Evolutionary conservation across 2,113 vertebrate species (phyloP).

Genomic region (Capricornis sumatraensis): DNA sequence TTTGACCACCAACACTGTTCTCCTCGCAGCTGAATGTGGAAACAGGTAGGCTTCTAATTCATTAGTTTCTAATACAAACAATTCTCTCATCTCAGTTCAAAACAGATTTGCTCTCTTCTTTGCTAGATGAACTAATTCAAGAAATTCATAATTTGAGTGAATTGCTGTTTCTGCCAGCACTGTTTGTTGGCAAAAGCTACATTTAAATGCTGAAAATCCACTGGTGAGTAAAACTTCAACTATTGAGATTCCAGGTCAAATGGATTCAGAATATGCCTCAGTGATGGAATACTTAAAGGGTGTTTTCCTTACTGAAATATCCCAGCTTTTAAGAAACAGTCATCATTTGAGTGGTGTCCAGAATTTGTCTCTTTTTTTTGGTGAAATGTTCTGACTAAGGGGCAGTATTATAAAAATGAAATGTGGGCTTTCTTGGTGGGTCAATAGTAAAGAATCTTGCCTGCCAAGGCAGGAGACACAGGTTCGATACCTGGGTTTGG

Average conservation of each 20-base stretch:
- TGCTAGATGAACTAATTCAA: background rate
- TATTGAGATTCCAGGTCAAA: background rate
- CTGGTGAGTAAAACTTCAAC: background rate
- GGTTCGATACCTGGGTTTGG: background rate
- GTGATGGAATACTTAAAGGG: background rate
- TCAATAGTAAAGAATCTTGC: background rate
- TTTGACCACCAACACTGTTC: background rate
- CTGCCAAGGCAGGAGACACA: background rate
- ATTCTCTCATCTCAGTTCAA: background rate
- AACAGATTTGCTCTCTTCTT: background rate
- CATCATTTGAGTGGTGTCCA: fast-evolving
- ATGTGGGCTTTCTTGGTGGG: background rate
- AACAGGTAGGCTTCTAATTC: background rate
- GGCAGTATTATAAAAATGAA: background rate
- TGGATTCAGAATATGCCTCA: background rate
- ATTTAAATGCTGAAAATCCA: background rate
- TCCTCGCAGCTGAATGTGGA: background rate
- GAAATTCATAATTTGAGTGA: background rate
- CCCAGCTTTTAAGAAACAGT: background rate
- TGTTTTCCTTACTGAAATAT: background rate
- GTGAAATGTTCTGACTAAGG: background rate
- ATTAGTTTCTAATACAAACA: background rate
- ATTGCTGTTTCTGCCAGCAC: background rate
- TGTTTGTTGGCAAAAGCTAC: background rate
- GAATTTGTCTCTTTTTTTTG: background rate